Evolutionary conservation across 2,888 invertebrate species (phyloP), one percentile per base, ranked within the genome.

Genomic region (Poecilus cupreus): DNA sequence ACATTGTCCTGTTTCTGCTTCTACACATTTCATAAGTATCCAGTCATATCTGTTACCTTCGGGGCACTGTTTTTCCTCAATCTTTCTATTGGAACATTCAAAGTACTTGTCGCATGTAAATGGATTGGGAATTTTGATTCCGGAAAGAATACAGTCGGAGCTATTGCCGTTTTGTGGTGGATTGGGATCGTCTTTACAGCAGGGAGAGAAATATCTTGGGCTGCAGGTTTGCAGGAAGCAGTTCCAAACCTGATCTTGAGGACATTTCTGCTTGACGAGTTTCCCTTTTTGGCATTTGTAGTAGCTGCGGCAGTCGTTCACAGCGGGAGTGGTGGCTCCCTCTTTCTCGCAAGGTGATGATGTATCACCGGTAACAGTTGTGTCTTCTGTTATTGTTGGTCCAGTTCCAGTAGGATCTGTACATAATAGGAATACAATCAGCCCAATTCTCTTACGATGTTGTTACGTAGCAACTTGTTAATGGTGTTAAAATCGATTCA

Each of bases 91-190:
- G 3, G 5, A 3, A 18, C 76, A 76, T 54, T 51, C 54, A 20
- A 76, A 76, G 39, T 76, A 76, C 11, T 76, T 76, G 20, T 76
- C 18, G 20, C 76, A 76, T 1, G 51, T 57, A 54, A 76, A 32
- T 3, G 57, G 54, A 54, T 76, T 76, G 5, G 54, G 54, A 13
- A 76, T 24, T 20, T 51, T 76, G 11, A 76, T 20, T 4, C 74
- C 74, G 1, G 24, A n/a, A 49, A 13, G 10, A 24, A 13, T 13
- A 49, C 74, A 74, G 5, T 43, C 18, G 60, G 10, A 16, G 5
- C 8, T 18, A 22, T 20, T 13, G 1, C 13, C 0, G 64, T n/a
- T n/a, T n/a, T n/a, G 16, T 64, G 32, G 26, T 6, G 10, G 13
- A 26, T 64, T 20, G n/a, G 70, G 43, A 20, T 70, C 70, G 1